phyloP scores from a whole-genome alignment of 2,113 vertebrate species.

The Hipposideros armiger region DNA sequence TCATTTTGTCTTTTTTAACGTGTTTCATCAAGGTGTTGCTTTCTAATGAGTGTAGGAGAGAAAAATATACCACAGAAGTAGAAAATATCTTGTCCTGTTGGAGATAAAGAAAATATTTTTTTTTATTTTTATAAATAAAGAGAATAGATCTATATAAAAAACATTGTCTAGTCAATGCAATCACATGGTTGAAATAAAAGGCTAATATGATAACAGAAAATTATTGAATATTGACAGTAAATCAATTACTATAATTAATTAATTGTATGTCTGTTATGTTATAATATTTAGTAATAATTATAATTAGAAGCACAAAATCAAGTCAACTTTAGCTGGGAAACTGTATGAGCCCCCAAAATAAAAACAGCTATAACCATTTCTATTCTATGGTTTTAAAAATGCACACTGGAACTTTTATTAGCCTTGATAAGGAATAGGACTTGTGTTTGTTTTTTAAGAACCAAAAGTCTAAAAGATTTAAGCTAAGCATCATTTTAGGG shows the following conservation, averaged over 20 bases:
- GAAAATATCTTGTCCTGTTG: neutral
- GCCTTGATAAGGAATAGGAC: conserved; percentile 81
- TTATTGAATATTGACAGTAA: conserved; percentile 83
- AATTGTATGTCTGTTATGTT: conserved; percentile 70
- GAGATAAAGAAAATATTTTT: conserved; percentile 12
- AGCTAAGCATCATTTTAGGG: conserved; percentile 75
- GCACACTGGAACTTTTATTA: conserved; percentile 79
- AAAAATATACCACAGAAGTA: neutral
- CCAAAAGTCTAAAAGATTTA: conserved; percentile 76
- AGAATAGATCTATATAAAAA: conserved; percentile 51
- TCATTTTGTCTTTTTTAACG: neutral
- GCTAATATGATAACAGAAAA: conserved; percentile 81
- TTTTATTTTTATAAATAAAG: conserved; percentile 45
- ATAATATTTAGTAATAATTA: conserved; percentile 73
- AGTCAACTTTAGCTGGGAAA: conserved; percentile 73
- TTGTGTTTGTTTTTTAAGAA: conserved; percentile 81
- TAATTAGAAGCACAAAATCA: conserved; percentile 79
- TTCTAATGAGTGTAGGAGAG: neutral
- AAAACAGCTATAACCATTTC: conserved; percentile 75
- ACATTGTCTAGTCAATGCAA: neutral
- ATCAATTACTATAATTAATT: conserved; percentile 82
- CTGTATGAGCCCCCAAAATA: conserved; percentile 69
- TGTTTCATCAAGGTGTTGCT: neutral
- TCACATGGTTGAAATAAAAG: conserved; percentile 75
- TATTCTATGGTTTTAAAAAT: conserved; percentile 80